These are phyloP conservation scores for Pollachius pollachius DNA, from an alignment of 2,113 vertebrate species.

Conservation along the genomic window DNA sequence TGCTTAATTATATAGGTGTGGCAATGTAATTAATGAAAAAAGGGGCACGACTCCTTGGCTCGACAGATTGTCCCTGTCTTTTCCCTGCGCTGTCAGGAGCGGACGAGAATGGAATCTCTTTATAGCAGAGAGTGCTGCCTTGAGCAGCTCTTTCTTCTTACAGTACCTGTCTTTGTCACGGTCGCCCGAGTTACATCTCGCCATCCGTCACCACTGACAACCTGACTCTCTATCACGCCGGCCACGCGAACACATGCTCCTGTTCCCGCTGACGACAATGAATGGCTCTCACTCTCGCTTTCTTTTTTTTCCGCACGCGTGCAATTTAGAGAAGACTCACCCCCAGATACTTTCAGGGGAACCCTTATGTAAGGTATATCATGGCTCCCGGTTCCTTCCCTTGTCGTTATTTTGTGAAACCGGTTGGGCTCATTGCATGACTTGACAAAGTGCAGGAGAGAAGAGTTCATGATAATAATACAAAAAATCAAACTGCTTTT, in stretches of 20 bases:
- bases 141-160: constrained; percentile 34
- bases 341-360: background rate
- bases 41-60: constrained; percentile 71
- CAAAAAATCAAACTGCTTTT: no score
- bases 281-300: background rate
- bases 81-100: constrained; percentile 23
- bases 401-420: no score
- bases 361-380: no score
- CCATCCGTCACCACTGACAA: constrained; percentile 58
- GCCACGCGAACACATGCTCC: background rate
- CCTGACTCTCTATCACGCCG: constrained; percentile 28
- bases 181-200: constrained; percentile 41
- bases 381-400: no score
- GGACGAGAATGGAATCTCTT: background rate
- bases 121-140: constrained; percentile 40
- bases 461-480: no score
- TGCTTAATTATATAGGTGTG: constrained; percentile 85
- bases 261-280: constrained; percentile 20
- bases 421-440: no score
- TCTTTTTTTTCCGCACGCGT: constrained; percentile 42
- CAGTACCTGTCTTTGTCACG: constrained; percentile 32
- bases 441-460: no score
- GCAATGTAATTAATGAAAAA: constrained; percentile 84
- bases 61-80: constrained; percentile 69
- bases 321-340: constrained; percentile 16